These are phyloP conservation scores for Busseola fusca DNA, from an alignment of 2,888 invertebrate species.

Conservation along the genomic window DNA sequence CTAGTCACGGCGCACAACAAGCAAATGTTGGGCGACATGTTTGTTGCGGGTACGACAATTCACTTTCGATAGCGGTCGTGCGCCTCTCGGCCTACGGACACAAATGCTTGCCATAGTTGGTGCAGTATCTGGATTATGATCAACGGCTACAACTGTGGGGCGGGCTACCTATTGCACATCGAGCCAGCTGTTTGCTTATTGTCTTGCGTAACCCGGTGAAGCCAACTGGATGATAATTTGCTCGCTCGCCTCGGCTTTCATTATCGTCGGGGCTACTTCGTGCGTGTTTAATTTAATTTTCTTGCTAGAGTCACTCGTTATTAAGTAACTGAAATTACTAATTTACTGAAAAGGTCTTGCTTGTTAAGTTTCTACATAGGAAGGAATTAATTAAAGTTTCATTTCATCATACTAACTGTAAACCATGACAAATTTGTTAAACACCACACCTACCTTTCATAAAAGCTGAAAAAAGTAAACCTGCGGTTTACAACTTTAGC, in stretches of 20 bases:
- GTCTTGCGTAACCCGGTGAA: slow-evolving; percentile 86
- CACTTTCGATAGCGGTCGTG: slow-evolving; percentile 85
- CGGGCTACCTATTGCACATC: slow-evolving; percentile 82
- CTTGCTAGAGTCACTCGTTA: slow-evolving; percentile 73
- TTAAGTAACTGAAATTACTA: slow-evolving; percentile 68
- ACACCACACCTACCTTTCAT: neutral
- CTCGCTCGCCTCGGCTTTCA: slow-evolving; percentile 81
- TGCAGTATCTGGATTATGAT: slow-evolving; percentile 85
- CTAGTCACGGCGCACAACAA: slow-evolving; percentile 76
- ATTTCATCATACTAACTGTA: slow-evolving; percentile 9
- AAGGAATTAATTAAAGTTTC: slow-evolving; percentile 37
- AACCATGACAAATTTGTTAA: neutral
- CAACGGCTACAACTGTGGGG: slow-evolving; percentile 78
- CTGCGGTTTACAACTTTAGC: neutral
- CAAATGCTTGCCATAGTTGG: slow-evolving; percentile 80
- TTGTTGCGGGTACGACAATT: slow-evolving; percentile 78
- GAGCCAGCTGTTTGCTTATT: slow-evolving; percentile 82
- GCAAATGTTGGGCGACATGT: slow-evolving; percentile 78
- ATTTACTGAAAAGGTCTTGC: slow-evolving; percentile 63
- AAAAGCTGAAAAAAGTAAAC: neutral
- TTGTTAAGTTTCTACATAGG: slow-evolving; percentile 34
- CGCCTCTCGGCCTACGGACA: slow-evolving; percentile 81
- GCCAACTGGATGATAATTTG: slow-evolving; percentile 85
- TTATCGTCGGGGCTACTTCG: slow-evolving; percentile 81
- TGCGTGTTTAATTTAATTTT: slow-evolving; percentile 85